Percentiles rank a stretch among this genome's conserved stretches.
These are phyloP conservation scores for Ascidia mentula DNA, from an alignment of 23 tunicate genomes.

Conservation along the genomic window DNA sequence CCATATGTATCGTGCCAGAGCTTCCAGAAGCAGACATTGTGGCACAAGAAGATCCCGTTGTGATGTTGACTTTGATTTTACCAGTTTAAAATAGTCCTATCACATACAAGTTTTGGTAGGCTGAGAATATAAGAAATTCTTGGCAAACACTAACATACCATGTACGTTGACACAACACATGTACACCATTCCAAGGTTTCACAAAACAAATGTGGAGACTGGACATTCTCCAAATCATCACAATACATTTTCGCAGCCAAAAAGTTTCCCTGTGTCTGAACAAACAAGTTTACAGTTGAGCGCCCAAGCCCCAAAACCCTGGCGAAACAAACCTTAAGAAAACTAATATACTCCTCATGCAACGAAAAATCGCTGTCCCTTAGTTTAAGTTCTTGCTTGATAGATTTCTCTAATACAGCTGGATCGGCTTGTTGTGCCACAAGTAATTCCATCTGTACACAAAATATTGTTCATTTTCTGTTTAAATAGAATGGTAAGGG, in stretches of 20 bases:
- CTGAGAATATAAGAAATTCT: no score
- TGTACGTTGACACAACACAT: conserved; percentile 32
- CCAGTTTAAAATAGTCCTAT: conserved; percentile 42
- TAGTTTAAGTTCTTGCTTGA: conserved; percentile 60
- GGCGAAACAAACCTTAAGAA: conserved; percentile 51
- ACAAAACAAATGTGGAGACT: conserved; percentile 9
- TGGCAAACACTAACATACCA: conserved; percentile 41
- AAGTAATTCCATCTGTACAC: conserved; percentile 61
- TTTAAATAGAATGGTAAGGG: background rate
- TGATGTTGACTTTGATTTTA: background rate
- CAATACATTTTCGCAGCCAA: conserved; percentile 55
- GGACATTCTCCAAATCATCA: conserved; percentile 29
- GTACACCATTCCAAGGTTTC: conserved; percentile 53
- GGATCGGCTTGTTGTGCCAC: conserved; percentile 67
- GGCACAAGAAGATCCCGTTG: background rate
- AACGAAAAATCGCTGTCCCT: conserved; percentile 55
- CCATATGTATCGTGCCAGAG: conserved; percentile 39
- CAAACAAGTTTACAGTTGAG: background rate
- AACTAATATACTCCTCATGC: conserved; percentile 68
- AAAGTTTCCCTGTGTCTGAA: conserved; percentile 44
- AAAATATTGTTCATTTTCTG: background rate
- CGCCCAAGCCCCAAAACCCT: background rate
- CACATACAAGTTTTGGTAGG: no score
- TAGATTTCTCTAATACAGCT: conserved; percentile 43
- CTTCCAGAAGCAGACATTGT: conserved; percentile 48